Evolutionary conservation across 2,113 vertebrate species (phyloP).

Genomic region (Myotis yumanensis): DNA sequence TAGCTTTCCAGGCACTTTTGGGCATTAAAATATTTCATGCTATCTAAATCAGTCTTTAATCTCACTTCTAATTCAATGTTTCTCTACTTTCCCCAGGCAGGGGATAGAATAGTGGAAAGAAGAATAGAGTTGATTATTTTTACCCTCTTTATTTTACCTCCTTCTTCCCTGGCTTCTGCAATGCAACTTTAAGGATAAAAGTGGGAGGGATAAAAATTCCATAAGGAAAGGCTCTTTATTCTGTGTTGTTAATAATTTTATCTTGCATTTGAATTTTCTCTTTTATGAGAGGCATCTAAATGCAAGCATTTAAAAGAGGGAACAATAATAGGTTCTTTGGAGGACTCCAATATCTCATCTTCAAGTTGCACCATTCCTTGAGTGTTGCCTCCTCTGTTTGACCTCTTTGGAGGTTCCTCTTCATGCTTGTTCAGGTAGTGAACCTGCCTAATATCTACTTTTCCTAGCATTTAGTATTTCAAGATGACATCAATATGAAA

Average conservation of each 20-base stretch:
- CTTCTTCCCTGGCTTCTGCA: neutral
- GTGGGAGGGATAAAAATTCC: neutral
- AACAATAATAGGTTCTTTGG: neutral
- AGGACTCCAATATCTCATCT: neutral
- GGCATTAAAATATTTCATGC: neutral
- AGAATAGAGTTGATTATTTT: neutral
- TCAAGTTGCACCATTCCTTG: neutral
- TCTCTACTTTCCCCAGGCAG: neutral
- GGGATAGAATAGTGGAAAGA: neutral
- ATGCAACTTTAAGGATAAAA: neutral
- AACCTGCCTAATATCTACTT: neutral
- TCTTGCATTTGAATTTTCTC: neutral
- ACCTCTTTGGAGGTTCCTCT: neutral
- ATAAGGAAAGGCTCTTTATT: neutral
- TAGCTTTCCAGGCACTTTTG: neutral
- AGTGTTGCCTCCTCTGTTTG: neutral
- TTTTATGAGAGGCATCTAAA: neutral
- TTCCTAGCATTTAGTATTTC: neutral
- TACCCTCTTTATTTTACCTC: neutral
- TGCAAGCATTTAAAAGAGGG: neutral
- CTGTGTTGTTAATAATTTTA: neutral
- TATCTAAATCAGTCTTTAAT: neutral
- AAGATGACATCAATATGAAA: neutral
- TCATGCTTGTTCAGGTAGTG: neutral
- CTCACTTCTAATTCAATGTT: neutral